These are phyloP conservation scores for Acanthopleura granulata DNA, from an alignment of 2,888 invertebrate species.

Conservation along the genomic window DNA sequence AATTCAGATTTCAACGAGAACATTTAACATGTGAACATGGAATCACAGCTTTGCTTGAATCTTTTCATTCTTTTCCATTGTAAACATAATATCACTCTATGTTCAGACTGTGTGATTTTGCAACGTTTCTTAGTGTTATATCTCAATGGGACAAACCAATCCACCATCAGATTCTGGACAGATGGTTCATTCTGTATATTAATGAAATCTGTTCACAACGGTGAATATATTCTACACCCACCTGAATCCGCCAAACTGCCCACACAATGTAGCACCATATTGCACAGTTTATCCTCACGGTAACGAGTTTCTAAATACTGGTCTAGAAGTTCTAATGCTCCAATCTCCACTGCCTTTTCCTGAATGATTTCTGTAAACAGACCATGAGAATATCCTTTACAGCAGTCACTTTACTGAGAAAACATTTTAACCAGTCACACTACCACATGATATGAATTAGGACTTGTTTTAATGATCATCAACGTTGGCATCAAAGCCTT, in stretches of 20 bases:
- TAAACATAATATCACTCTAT: too few relatives aligned
- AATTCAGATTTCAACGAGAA: too few relatives aligned
- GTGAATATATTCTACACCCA: slow-evolving; percentile 36
- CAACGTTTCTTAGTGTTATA: background rate
- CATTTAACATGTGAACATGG: too few relatives aligned
- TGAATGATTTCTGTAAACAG: slow-evolving; percentile 60
- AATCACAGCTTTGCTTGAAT: too few relatives aligned
- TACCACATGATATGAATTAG: too few relatives aligned
- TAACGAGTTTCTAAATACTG: slow-evolving; percentile 71
- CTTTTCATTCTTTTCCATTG: too few relatives aligned
- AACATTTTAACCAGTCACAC: too few relatives aligned
- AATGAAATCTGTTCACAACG: background rate
- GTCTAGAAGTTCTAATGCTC: slow-evolving; percentile 72
- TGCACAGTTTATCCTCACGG: slow-evolving; percentile 72
- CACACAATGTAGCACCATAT: slow-evolving; percentile 72
- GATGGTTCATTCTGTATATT: background rate
- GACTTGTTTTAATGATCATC: too few relatives aligned
- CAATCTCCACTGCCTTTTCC: slow-evolving; percentile 70
- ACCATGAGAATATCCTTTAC: too few relatives aligned
- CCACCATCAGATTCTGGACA: background rate
- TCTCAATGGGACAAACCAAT: background rate
- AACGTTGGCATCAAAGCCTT: too few relatives aligned
- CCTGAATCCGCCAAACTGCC: slow-evolving; percentile 73
- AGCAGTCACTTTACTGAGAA: too few relatives aligned
- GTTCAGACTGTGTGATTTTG: too few relatives aligned